Evolutionary conservation across 2,113 vertebrate genomes (phyloP), one percentile per base, ranked within the genome.

Genomic region (Ceyx melanurus): DNA sequence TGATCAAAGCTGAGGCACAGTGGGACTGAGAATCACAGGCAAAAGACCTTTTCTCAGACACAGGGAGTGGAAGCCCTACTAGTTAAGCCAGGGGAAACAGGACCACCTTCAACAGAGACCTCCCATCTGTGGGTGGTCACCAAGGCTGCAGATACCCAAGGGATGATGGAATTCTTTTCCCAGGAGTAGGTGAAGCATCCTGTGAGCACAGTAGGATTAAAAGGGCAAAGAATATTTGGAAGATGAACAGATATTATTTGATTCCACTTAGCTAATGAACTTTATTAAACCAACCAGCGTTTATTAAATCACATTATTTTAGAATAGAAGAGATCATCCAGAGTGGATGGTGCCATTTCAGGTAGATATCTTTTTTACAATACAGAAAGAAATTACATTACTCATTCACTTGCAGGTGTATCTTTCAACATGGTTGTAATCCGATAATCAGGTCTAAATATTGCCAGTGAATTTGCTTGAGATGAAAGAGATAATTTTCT

Each of bases 401-500:
- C 33, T 58, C 33, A 51, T 79, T 96, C 86, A 29, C 51, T 72
- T 53, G 35, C 31, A 43, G 33, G 10, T 78, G 21, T 82, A 65
- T 87, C 74, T 86, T 88, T 95, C 83, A 88, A 57, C 28, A 64
- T 3, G 19, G 42, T 50, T 94, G 58, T 92, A 94, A 95, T 94
- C 54, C 2, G 0, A 88, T 94, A 91, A 96, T 92, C 78, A 82
- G 33, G 95, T 91, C 62, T 78, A 81, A 89, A 95, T 48, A 51
- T 43, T 82, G 86, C 82, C 91, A 61, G 67, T 73, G 84, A 94
- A 89, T 43, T 81, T 71, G 37, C 7, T 92, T 93, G 67, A 93
- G 95, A 95, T 86, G 37, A 92, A 93, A 95, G 43, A 92, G 65
- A 85, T n/a, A 31, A 58, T 89, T 94, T 94, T 78, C 74, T 71